Evolutionary conservation across 2,888 invertebrate species (phyloP), one percentile per base, ranked within the genome.

Genomic region (Yponomeuta cagnagella): DNA sequence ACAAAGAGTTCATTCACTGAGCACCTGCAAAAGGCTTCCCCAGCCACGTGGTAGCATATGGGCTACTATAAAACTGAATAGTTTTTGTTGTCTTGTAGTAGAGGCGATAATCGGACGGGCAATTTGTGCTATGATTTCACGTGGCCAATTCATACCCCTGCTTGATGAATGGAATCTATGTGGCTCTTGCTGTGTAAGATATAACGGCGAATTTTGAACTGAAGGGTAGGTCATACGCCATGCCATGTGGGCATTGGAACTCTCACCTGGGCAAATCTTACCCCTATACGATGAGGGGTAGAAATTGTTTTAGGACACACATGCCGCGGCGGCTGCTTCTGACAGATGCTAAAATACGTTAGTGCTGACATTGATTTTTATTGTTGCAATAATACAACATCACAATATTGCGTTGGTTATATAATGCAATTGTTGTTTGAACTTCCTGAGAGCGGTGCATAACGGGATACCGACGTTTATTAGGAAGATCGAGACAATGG

Each of bases 261-360:
- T 81, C 87, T 90, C 90, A 89, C 90, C 87, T 90, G 90, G 91
- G 80, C 82, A 83, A 84, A 85, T 85, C 87, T 88, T 85, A 81
- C 90, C 90, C 89, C 88, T 87, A 84, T 77, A 77, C 79, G 78
- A 76, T 77, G 80, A 81, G 84, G 84, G 85, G 83, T 82, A 80
- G 81, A 79, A 78, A 82, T 86, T 85, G 86, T 86, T 86, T 83
- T 81, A 84, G 83, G 75, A 70, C 83, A 80, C 89, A 90, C 89
- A 89, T 90, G 90, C 81, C 88, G 75, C 72, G 83, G 85, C 90
- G 90, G 91, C 90, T 90, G 90, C 87, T 82, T 82, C 84, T 80
- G 90, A 88, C 91, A 92, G 91, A 92, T 92, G 91, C 89, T 89
- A 89, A 89, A 91, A 91, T 91, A 87, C 91, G 91, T 92, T 92